These are phyloP conservation scores for Allacma fusca DNA, from an alignment of 2,888 invertebrate species.

Conservation along the genomic window DNA sequence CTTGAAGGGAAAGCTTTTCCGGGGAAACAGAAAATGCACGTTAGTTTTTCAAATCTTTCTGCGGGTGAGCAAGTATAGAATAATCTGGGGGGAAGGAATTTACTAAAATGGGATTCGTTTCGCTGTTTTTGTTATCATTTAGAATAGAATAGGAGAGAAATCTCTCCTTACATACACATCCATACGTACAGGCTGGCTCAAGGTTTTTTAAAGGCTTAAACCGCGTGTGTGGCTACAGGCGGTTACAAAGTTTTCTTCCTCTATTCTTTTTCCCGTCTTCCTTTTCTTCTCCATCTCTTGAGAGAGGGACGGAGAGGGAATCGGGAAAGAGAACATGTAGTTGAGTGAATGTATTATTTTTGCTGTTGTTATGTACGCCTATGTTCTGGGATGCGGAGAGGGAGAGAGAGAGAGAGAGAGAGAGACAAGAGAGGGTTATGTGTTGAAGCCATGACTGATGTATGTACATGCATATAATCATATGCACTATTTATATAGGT, in stretches of 20 bases:
- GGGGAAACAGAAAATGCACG: no score
- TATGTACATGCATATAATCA: no score
- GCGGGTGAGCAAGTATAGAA: no score
- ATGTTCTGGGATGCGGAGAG: background rate
- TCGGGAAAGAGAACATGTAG: no score
- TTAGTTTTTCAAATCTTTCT: no score
- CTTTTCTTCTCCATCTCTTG: background rate
- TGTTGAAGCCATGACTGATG: no score
- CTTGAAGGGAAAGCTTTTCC: no score
- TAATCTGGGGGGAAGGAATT: background rate
- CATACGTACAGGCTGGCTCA: no score
- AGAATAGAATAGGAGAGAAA: background rate
- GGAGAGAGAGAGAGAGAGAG: slow-evolving; percentile 10
- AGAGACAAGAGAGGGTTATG: no score
- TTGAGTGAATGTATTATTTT: background rate
- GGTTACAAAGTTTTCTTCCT: background rate
- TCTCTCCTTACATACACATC: no score
- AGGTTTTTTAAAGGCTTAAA: background rate
- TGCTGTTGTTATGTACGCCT: no score
- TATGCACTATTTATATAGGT: no score
- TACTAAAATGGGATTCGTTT: background rate
- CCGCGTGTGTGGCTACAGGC: background rate
- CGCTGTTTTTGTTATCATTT: background rate
- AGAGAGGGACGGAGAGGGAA: background rate
- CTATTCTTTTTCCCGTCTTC: background rate